Evolutionary conservation across 2,888 invertebrate species (phyloP), one percentile per base, ranked within the genome.

Genomic region (Crepidodera aurea): DNA sequence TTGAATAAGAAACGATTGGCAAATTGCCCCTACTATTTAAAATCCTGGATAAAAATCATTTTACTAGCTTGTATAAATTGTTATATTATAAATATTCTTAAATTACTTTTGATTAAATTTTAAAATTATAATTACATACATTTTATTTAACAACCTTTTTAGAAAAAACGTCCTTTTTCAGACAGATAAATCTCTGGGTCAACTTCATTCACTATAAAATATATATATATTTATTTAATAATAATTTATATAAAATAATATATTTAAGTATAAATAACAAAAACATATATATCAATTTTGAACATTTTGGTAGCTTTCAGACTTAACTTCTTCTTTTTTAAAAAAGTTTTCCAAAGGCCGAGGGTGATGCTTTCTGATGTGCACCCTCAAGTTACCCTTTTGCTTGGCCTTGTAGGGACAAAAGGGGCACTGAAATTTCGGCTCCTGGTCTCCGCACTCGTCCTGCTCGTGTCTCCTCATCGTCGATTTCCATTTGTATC

Each of bases 401-500:
- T 92, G 92, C 76, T 92, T 90, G 67, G 92, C 91, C 75, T 90
- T 87, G 80, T 92, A 92, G 7, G 64, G 58, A 37, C 69, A 69
- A 32, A 51, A 87, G 12, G 91, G 90, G 75, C 92, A 92, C 68
- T 90, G 90, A 82, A 91, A 91, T 63, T 89, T 85, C 0, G 92
- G 92, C 67, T 91, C 88, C 77, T 92, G 92, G 69, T 91, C 91
- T 44, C 91, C 77, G 81, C 92, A 92, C 81, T 92, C 92, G 67
- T 91, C 91, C 83, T 88, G 89, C 54, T 76, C 92, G 82, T 93
- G 93, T 32, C 77, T 63, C 10, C 77, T 66, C 84, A 92, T 84
- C 62, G 92, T 92, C 51, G 92, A 92, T 82, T 91, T 93, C 92
- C 93, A 93, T 73, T 92, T 87, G 81, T 93, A 93, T 69, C 89